A percentile compares a stretch with the other conserved stretches of the same genome.
Evolutionary conservation across 2,797 vertebrate species (phyloP).

Genomic region (Malurus leucopterus): DNA sequence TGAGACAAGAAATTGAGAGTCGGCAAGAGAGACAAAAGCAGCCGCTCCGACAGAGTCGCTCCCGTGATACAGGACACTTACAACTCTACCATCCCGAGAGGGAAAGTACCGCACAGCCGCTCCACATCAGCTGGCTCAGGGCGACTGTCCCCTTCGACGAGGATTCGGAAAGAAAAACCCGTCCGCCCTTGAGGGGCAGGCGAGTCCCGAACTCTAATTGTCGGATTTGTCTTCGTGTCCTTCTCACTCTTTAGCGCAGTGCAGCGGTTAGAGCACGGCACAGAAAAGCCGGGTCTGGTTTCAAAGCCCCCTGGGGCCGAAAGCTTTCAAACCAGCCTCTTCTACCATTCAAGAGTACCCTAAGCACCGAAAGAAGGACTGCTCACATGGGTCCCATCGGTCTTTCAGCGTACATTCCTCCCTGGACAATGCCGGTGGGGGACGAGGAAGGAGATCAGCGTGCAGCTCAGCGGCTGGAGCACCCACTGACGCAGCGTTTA

Average conservation of each 20-base stretch:
- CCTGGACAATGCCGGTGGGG: fast-evolving
- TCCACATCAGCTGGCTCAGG: not conserved
- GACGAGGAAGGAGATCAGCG: not conserved
- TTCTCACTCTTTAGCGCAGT: not conserved
- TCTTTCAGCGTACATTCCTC: not conserved
- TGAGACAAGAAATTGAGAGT: not conserved
- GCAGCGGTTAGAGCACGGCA: not conserved
- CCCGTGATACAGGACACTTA: not conserved
- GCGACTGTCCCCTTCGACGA: fast-evolving
- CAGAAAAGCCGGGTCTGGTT: not conserved
- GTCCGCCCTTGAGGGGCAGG: not conserved
- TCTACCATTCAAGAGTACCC: not conserved
- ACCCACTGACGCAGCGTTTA: not conserved
- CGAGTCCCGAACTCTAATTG: fast-evolving
- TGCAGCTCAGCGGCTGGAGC: not conserved
- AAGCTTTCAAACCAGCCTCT: not conserved
- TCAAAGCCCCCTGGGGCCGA: not conserved
- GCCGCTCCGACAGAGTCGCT: not conserved
- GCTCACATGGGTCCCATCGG: too few relatives aligned
- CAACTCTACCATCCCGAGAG: not conserved
- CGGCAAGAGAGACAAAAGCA: not conserved
- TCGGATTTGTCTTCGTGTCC: not conserved
- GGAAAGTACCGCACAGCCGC: not conserved
- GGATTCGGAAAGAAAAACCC: not conserved
- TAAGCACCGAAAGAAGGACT: not conserved